Evolutionary conservation across 2,113 vertebrate genomes (phyloP).

Genomic region (Gobius niger): DNA sequence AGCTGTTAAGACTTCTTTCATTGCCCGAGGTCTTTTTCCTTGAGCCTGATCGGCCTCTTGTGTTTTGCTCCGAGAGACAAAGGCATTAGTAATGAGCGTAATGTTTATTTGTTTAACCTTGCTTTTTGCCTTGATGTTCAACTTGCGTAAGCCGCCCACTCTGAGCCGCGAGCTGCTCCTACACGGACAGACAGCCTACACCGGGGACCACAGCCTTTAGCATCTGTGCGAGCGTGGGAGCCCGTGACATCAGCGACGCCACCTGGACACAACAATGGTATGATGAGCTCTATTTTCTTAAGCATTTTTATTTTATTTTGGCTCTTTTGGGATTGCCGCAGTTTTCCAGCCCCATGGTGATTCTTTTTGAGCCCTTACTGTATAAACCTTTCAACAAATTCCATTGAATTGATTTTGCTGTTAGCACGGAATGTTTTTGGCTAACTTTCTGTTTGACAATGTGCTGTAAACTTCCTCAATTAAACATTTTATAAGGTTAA

Average conservation of each 20-base stretch:
- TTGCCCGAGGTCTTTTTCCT: background rate
- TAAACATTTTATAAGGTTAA: too few relatives aligned
- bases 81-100: constrained; percentile 5
- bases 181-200: constrained; percentile 40
- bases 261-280: constrained; percentile 37
- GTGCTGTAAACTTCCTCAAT: too few relatives aligned
- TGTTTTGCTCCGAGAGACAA: background rate
- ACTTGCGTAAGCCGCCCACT: constrained; percentile 67
- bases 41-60: background rate
- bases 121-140: constrained; percentile 36
- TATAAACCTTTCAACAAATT: too few relatives aligned
- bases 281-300: too few relatives aligned
- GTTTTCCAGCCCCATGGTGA: too few relatives aligned
- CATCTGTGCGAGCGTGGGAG: constrained; percentile 55
- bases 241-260: constrained; percentile 58
- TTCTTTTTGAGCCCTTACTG: too few relatives aligned
- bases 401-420: too few relatives aligned
- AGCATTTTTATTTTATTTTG: too few relatives aligned
- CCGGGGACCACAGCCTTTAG: constrained; percentile 41
- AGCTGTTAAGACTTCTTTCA: background rate
- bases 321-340: too few relatives aligned
- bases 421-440: too few relatives aligned
- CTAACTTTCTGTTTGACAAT: too few relatives aligned
- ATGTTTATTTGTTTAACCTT: constrained; percentile 41
- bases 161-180: constrained; percentile 48